Evolutionary conservation across 2,797 vertebrate genomes (phyloP).

Genomic region (Sebastes elongatus): DNA sequence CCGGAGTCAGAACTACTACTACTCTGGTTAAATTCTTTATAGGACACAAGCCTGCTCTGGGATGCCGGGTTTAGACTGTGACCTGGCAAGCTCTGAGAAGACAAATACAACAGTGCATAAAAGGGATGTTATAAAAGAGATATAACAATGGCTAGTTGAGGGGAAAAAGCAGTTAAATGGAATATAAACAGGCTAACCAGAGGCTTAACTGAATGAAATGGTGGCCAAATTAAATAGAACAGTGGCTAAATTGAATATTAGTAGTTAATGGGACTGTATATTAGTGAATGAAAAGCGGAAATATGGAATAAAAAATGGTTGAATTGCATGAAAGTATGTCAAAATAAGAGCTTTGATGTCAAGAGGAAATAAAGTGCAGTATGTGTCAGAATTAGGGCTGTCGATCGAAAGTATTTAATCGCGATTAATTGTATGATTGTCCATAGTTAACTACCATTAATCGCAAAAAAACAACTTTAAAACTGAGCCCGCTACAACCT

Average conservation of each 20-base stretch:
- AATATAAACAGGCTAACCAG: conserved; percentile 7
- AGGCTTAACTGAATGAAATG: background rate
- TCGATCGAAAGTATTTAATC: too few species aligned
- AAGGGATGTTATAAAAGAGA: conserved; percentile 13
- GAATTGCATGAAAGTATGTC: background rate
- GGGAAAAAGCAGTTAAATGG: background rate
- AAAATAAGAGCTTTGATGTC: background rate
- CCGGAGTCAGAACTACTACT: conserved; percentile 23
- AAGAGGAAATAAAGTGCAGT: background rate
- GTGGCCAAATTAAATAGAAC: background rate
- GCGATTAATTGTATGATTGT: too few species aligned
- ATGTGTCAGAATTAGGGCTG: background rate
- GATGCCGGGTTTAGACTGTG: conserved; percentile 4
- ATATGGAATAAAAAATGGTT: background rate
- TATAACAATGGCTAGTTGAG: background rate
- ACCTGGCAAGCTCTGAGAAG: conserved; percentile 20
- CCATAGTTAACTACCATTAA: too few species aligned
- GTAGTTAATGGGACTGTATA: background rate
- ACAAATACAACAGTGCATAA: conserved; percentile 13
- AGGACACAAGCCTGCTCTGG: background rate
- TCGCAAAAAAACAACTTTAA: too few species aligned
- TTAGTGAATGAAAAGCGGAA: background rate
- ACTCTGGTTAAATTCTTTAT: conserved; percentile 44
- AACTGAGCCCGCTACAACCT: too few species aligned
- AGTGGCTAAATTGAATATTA: background rate